Evolutionary conservation across 1,140 invertebrate genomes (phyloP).

Genomic region (Metaphire vulgaris): DNA sequence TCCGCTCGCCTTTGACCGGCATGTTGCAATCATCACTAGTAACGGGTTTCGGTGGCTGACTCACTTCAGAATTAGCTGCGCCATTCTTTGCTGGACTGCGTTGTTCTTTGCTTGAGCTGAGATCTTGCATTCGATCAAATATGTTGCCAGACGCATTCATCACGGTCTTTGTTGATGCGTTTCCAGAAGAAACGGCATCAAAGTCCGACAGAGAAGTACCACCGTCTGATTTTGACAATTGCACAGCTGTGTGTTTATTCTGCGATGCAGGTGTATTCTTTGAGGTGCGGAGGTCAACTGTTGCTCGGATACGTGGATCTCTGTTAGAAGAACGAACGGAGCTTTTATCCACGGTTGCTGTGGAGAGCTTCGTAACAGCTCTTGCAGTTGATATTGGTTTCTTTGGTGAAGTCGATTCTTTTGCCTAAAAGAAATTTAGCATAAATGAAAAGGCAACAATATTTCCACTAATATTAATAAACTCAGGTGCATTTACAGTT

Average conservation of each 20-base stretch:
- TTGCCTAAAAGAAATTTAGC: not conserved
- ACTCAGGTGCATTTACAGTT: too few species aligned
- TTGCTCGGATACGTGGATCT: not conserved
- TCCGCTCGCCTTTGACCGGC: too few species aligned
- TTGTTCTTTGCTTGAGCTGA: not conserved
- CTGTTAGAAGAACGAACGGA: not conserved
- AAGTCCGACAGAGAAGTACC: too few species aligned
- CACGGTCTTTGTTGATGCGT: not conserved
- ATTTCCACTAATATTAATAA: too few species aligned
- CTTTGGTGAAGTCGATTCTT: not conserved
- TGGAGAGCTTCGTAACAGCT: not conserved
- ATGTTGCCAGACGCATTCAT: not conserved
- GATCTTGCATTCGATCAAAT: not conserved
- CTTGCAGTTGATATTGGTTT: not conserved
- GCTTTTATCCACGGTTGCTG: not conserved
- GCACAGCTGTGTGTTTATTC: too few species aligned
- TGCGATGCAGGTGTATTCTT: not conserved
- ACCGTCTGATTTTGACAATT: too few species aligned
- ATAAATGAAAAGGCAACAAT: too few species aligned
- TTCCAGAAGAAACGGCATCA: too few species aligned
- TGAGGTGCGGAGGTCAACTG: not conserved
- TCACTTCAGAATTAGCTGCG: too few species aligned
- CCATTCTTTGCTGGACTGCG: not conserved
- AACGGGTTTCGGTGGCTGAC: too few species aligned
- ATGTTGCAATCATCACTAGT: too few species aligned